Conservation (phyloP, 2,888 invertebrate species). For the Cephus nigrinus region DNA sequence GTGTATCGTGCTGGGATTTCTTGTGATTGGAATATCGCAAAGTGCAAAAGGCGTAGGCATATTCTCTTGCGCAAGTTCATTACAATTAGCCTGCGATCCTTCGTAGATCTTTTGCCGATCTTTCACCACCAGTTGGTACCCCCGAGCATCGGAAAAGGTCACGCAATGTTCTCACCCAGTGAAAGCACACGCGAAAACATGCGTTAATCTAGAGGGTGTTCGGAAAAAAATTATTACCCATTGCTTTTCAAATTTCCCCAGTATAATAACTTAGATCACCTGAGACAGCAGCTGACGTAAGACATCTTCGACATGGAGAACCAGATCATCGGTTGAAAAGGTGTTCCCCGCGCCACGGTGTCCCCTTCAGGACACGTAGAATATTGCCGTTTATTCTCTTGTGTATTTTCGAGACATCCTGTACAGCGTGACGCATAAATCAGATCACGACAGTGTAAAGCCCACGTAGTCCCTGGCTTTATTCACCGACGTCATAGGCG, state of each 20-base stretch:
- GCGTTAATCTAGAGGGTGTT: background rate
- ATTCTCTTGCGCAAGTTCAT: slow-evolving; percentile 19
- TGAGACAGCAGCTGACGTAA: background rate
- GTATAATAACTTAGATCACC: background rate
- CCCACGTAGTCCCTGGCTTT: background rate
- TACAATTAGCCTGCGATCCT: slow-evolving; percentile 2
- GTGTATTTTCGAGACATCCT: background rate
- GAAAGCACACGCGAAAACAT: background rate
- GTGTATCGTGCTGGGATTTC: background rate
- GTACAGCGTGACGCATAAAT: background rate
- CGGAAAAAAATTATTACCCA: background rate
- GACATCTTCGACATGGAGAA: background rate
- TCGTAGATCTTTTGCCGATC: slow-evolving; percentile 23
- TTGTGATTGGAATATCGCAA: background rate
- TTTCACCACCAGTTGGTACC: slow-evolving; percentile 22
- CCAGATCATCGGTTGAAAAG: background rate
- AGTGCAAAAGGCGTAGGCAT: background rate
- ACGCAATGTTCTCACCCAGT: slow-evolving; percentile 12
- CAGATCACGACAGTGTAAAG: background rate
- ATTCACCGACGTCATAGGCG: background rate
- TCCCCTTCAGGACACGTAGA: background rate
- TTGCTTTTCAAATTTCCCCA: background rate
- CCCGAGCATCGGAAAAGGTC: slow-evolving; percentile 31
- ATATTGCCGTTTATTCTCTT: background rate
- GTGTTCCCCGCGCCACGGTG: background rate